These are phyloP conservation scores for Columba livia DNA, from an alignment of 2,113 vertebrate species.

Conservation along the genomic window DNA sequence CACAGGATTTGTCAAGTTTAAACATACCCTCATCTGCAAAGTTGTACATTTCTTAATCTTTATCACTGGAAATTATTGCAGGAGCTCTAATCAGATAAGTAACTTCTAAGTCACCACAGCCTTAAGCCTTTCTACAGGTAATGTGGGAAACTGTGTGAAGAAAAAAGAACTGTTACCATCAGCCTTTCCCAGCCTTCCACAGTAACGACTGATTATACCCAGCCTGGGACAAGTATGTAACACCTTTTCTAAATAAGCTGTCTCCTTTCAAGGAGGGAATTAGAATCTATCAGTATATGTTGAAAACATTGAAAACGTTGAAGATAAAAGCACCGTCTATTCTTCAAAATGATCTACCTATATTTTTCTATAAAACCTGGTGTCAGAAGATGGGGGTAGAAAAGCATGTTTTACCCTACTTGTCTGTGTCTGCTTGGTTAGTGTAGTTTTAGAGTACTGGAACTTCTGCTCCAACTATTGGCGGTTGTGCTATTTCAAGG, in stretches of 20 bases:
- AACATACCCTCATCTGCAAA: not conserved
- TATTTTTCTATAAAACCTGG: not conserved
- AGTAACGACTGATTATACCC: not conserved
- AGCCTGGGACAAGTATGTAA: not conserved
- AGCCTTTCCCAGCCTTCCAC: not conserved
- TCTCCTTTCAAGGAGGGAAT: not conserved
- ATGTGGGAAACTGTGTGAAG: not conserved
- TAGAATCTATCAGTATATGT: not conserved
- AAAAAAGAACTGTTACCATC: not conserved
- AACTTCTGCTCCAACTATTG: not conserved
- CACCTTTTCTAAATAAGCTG: not conserved
- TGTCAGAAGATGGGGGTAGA: not conserved
- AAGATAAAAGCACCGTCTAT: accelerated
- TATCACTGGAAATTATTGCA: not conserved
- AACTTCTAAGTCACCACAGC: not conserved
- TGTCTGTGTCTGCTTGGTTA: not conserved
- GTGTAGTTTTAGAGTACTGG: not conserved
- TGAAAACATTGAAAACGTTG: not conserved
- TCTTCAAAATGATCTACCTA: not conserved
- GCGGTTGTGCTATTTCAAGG: not conserved
- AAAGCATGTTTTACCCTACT: not conserved
- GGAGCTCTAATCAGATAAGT: not conserved
- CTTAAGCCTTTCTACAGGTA: not conserved
- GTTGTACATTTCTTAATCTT: not conserved
- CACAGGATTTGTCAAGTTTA: not conserved